Evolutionary conservation across 2,888 invertebrate species (phyloP).

Genomic region (Chelonus formosanus): DNA sequence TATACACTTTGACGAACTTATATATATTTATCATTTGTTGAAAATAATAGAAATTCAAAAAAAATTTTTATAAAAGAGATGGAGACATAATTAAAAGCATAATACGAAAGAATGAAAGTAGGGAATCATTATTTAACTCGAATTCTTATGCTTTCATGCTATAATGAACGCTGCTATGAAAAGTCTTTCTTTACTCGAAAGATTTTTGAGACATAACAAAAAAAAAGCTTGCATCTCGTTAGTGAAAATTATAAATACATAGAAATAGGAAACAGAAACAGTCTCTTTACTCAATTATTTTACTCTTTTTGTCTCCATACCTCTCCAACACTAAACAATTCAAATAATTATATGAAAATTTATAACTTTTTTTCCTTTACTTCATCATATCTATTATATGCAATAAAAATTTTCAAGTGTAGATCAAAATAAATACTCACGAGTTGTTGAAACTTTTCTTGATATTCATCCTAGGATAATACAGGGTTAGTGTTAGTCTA

Average conservation of each 20-base stretch:
- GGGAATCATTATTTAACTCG: constrained; percentile 14
- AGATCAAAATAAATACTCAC: no score
- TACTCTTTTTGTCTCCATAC: constrained; percentile 5
- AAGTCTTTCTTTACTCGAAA: not conserved
- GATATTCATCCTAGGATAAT: not conserved
- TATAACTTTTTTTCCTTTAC: not conserved
- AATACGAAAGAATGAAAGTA: not conserved
- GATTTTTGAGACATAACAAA: constrained; percentile 15
- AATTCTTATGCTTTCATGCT: constrained; percentile 15
- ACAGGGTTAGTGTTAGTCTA: not conserved
- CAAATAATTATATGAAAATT: constrained; percentile 6
- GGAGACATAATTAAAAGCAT: constrained; percentile 12
- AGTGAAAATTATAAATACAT: constrained; percentile 12
- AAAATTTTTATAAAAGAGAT: not conserved
- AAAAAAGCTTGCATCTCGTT: constrained; percentile 17
- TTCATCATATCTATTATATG: not conserved
- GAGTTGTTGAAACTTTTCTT: no score
- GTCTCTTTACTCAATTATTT: not conserved
- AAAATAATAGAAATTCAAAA: not conserved
- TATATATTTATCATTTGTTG: not conserved
- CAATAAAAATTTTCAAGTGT: constrained; percentile 1
- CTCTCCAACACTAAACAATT: constrained; percentile 3
- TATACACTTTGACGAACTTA: no score
- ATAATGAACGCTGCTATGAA: constrained; percentile 13
- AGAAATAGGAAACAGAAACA: constrained; percentile 10